phyloP scores from a whole-genome alignment of 2,888 invertebrate genomes.

The Platerodrilus igneus region DNA sequence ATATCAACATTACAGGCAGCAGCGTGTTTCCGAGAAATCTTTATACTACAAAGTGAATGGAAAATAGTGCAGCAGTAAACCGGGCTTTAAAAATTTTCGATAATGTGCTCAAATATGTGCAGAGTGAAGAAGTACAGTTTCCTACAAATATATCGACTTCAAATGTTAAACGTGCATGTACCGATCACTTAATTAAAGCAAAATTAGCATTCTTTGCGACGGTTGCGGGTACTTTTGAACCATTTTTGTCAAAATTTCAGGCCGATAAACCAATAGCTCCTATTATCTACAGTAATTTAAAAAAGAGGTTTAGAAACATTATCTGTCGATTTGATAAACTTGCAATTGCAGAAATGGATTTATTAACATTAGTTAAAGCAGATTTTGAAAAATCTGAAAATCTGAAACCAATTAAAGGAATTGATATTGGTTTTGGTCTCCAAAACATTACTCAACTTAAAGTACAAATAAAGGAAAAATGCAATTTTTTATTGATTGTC shows the following conservation, averaged over 20 bases:
- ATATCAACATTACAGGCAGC: not conserved
- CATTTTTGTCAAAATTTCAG: conserved; percentile 1
- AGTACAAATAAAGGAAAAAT: too few species aligned
- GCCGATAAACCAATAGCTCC: not conserved
- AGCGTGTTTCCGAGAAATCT: conserved; percentile 2
- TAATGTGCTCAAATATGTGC: not conserved
- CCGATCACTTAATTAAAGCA: too few species aligned
- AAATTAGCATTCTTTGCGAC: not conserved
- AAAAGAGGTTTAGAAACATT: not conserved
- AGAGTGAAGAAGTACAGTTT: not conserved
- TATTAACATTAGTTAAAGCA: too few species aligned
- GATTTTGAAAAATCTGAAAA: too few species aligned
- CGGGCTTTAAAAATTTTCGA: conserved; percentile 5
- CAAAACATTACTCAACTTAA: too few species aligned
- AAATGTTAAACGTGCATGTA: not conserved
- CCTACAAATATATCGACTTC: conserved; percentile 2
- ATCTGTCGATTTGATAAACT: not conserved
- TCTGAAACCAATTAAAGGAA: too few species aligned
- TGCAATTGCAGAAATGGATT: too few species aligned
- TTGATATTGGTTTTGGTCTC: too few species aligned
- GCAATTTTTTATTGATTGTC: too few species aligned
- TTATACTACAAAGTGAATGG: conserved; percentile 1
- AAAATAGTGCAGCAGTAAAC: not conserved
- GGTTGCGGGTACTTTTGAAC: not conserved
- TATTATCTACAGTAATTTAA: not conserved